A percentile compares a stretch with the other conserved stretches of the same genome.
Conservation (phyloP, 2,888 invertebrate genomes). For the Pollenia angustigena region DNA sequence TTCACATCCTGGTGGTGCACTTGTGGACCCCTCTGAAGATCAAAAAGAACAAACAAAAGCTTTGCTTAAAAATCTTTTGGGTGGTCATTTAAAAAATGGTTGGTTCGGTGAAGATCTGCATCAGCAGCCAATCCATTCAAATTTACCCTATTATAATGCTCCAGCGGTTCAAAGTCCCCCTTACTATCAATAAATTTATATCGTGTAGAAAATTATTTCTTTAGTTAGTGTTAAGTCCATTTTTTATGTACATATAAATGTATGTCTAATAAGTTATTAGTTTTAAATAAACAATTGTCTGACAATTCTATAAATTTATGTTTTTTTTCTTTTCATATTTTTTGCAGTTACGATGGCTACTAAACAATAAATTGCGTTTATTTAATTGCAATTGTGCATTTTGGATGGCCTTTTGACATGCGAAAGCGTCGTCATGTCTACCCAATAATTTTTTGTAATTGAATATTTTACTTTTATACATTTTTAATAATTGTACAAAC, state of each 20-base stretch:
- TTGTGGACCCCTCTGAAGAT: slow-evolving; percentile 78
- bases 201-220: not conserved
- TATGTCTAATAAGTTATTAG: slow-evolving; percentile 6
- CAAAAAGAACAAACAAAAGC: slow-evolving; percentile 79
- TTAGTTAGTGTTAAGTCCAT: slow-evolving; percentile 16
- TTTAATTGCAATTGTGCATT: slow-evolving; percentile 44
- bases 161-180: not conserved
- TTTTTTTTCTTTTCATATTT: slow-evolving; percentile 53
- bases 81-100: slow-evolving; percentile 77
- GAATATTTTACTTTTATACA: not conserved
- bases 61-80: slow-evolving; percentile 79
- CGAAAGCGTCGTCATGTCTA: slow-evolving; percentile 12
- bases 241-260: not conserved
- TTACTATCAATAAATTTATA: not conserved
- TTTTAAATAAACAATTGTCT: slow-evolving; percentile 32
- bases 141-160: slow-evolving; percentile 22
- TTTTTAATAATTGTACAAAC: not conserved
- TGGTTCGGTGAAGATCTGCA: slow-evolving; percentile 72
- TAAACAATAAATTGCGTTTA: slow-evolving; percentile 60
- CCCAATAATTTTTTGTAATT: not conserved
- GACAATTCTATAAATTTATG: slow-evolving; percentile 15
- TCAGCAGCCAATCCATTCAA: slow-evolving; percentile 12
- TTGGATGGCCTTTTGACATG: slow-evolving; percentile 51
- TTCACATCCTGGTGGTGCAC: slow-evolving; percentile 76
- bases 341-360: slow-evolving; percentile 55